A percentile compares a stretch with the other conserved stretches of the same genome.
These are phyloP conservation scores for Poeciliopsis occidentalis DNA, from an alignment of 2,113 vertebrate genomes.

Conservation along the genomic window DNA sequence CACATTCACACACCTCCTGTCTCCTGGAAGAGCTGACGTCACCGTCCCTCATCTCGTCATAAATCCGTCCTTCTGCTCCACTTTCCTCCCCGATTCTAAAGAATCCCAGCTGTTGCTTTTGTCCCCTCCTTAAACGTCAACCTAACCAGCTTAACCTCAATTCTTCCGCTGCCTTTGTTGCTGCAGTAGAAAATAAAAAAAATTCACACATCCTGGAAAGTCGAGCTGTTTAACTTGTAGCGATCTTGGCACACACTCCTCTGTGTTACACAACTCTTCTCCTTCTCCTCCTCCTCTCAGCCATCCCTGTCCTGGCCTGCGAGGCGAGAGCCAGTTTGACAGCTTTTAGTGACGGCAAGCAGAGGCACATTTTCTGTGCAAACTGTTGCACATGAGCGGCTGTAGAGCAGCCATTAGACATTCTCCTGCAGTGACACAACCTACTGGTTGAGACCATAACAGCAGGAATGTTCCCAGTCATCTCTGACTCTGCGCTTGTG, in stretches of 20 bases:
- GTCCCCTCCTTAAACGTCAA: not conserved
- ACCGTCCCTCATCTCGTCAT: conserved; percentile 47
- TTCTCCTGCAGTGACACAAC: conserved; percentile 10
- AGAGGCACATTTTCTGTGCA: conserved; percentile 57
- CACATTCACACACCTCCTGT: conserved; percentile 14
- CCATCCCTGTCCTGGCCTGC: conserved; percentile 47
- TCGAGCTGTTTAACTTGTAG: conserved; percentile 24
- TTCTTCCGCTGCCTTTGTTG: conserved; percentile 9
- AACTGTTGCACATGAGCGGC: conserved; percentile 38
- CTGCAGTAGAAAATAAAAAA: conserved; percentile 30
- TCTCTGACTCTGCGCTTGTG: conserved; percentile 25
- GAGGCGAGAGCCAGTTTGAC: conserved; percentile 73
- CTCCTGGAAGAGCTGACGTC: conserved; percentile 47
- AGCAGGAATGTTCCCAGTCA: conserved; percentile 27
- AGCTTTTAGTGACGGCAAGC: conserved; percentile 65
- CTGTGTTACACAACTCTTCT: conserved; percentile 40
- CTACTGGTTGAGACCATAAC: conserved; percentile 5
- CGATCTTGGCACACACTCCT: conserved; percentile 34
- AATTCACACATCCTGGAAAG: conserved; percentile 24
- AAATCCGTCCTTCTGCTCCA: conserved; percentile 45
- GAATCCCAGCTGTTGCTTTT: conserved; percentile 36
- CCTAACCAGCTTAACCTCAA: not conserved
- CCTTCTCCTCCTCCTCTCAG: not conserved
- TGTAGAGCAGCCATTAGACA: conserved; percentile 1
- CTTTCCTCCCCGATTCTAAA: conserved; percentile 1